phyloP scores from a whole-genome alignment of 2,113 vertebrate genomes.

The Aix galericulata region DNA sequence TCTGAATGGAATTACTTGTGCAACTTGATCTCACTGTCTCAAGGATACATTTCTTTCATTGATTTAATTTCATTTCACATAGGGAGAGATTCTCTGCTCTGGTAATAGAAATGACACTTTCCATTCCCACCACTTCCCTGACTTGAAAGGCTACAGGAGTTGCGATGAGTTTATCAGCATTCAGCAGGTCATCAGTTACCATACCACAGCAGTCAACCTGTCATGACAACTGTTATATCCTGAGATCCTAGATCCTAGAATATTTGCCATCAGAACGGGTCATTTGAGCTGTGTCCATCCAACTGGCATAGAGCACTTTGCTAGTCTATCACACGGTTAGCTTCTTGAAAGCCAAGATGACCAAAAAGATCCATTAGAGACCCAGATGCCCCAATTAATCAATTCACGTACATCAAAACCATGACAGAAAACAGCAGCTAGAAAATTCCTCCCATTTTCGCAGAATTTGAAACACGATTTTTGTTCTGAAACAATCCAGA shows the following conservation, averaged over 20 bases:
- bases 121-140: neutral
- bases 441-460: conserved; percentile 29
- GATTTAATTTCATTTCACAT: neutral
- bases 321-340: neutral
- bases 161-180: neutral
- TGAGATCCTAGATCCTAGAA: neutral
- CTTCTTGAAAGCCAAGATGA: neutral
- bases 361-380: neutral
- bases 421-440: conserved; percentile 8
- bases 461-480: neutral
- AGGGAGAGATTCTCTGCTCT: neutral
- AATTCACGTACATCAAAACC: neutral
- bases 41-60: neutral
- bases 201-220: neutral
- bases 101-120: conserved; percentile 15
- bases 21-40: conserved; percentile 21
- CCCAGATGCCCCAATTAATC: neutral
- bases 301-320: neutral
- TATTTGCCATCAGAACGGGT: neutral
- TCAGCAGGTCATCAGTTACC: neutral
- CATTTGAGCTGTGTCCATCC: neutral
- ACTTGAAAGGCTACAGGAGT: neutral
- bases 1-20: conserved; percentile 20
- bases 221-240: neutral
- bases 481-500: neutral